Percentiles rank a stretch among this genome's conserved stretches.
Evolutionary conservation across 2,888 invertebrate genomes (phyloP).

Genomic region (Cyclophora albipunctata): DNA sequence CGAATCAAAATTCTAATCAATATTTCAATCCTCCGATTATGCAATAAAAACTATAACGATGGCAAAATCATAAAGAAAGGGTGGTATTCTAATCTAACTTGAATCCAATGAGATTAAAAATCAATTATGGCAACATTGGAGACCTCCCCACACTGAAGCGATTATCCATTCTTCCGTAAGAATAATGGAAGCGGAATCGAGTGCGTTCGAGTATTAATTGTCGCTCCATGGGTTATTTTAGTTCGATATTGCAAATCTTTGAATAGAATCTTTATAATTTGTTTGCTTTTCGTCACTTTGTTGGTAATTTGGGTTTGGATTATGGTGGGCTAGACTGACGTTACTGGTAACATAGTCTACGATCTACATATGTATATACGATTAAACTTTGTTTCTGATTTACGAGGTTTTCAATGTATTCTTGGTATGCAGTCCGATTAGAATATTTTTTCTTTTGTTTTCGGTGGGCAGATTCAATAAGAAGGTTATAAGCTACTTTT

Average conservation of each 20-base stretch:
- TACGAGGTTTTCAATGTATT: too few species aligned
- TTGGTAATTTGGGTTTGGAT: neutral
- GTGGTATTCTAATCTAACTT: conserved; percentile 23
- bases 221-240: conserved; percentile 8
- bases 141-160: conserved; percentile 19
- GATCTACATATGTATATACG: too few species aligned
- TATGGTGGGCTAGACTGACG: neutral
- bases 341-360: too few species aligned
- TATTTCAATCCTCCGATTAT: neutral
- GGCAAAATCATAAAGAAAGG: too few species aligned
- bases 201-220: conserved; percentile 10
- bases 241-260: conserved; percentile 6
- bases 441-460: too few species aligned
- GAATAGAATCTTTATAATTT: conserved; percentile 11
- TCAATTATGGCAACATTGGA: conserved; percentile 17
- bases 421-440: too few species aligned
- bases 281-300: conserved; percentile 3
- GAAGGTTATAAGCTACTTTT: too few species aligned
- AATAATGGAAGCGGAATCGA: conserved; percentile 15
- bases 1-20: too few species aligned
- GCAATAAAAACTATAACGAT: conserved; percentile 16
- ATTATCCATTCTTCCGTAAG: conserved; percentile 19
- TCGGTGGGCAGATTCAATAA: too few species aligned
- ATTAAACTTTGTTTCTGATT: too few species aligned
- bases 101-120: conserved; percentile 21